Conservation (phyloP, 2,888 invertebrate genomes). For the Drosophila hamatofila region DNA sequence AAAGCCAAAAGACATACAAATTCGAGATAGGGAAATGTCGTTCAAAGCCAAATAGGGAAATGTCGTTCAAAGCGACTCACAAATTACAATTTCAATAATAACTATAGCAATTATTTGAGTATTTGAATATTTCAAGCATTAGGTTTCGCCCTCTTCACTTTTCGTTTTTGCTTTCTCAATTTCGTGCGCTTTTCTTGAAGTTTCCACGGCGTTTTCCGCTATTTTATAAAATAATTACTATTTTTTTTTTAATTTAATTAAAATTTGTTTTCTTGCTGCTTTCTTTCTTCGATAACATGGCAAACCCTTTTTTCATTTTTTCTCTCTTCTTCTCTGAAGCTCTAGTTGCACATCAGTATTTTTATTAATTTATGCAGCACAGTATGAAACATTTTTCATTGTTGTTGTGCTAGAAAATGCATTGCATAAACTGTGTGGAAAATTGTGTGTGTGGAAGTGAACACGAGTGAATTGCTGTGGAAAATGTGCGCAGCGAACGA, state of each 20-base stretch:
- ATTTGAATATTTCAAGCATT: not conserved
- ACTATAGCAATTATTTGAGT: not conserved
- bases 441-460: slow-evolving; percentile 37
- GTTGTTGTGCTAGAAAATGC: slow-evolving; percentile 48
- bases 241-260: not conserved
- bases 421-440: slow-evolving; percentile 52
- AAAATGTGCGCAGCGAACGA: slow-evolving; percentile 27
- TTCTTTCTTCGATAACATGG: not conserved
- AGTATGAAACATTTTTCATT: slow-evolving; percentile 71
- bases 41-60: not conserved
- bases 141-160: not conserved
- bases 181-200: not conserved
- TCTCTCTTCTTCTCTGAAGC: not conserved
- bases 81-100: not conserved
- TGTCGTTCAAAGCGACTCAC: not conserved
- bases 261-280: not conserved
- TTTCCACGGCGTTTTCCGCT: not conserved
- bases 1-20: no score
- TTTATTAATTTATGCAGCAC: slow-evolving; percentile 76
- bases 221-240: no score
- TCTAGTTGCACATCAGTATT: slow-evolving; percentile 37
- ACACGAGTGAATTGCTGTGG: slow-evolving; percentile 38
- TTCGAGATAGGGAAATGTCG: no score
- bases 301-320: not conserved
- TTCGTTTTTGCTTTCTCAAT: no score